Evolutionary conservation across 2,113 vertebrate species (phyloP), one percentile per base, ranked within the genome.

Genomic region (Sciurus niger): DNA sequence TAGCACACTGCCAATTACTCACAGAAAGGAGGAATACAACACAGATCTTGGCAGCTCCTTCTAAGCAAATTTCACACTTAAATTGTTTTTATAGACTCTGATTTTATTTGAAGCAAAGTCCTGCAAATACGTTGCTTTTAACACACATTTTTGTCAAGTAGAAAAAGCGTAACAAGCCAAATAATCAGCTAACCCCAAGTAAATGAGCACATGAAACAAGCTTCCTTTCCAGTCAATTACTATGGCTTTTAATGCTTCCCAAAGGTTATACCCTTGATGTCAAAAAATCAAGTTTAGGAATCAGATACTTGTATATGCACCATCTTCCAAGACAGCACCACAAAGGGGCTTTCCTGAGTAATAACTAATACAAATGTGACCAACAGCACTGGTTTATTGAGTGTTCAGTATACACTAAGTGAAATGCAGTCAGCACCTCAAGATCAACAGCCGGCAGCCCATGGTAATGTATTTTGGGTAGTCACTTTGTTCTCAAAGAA

Each of bases 31-130:
- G 87, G 68, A 43, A 72, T 53, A 17, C 46, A 91, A n/a, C 89
- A 78, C 74, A 95, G 79, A 43, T 68, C n/a, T 40, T 32, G 84
- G 86, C 43, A 93, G 67, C 28, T 96, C 17, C 16, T n/a, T 89
- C n/a, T 91, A 96, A 85, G 51, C 77, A 93, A 93, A 97, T 97
- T 96, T 97, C 97, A 97, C 93, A 97, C 94, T 90, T 63, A 94
- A 90, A 89, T 94, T 95, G 90, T 87, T 95, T 92, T 96, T 55
- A 94, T 17, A 88, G 40, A 95, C 2, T 84, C 95, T 55, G 11
- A 86, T 77, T 97, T 96, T 91, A 93, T 95, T 74, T 93, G 94
- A 96, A 93, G 90, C 12, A 94, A 95, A 97, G 82, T 3, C 16
- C 0, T 87, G 32, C 32, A 96, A 98, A 91, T 79, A 76, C 4